These are phyloP conservation scores for Pelochelys cantorii DNA, from an alignment of 2,797 vertebrate species.

Conservation along the genomic window DNA sequence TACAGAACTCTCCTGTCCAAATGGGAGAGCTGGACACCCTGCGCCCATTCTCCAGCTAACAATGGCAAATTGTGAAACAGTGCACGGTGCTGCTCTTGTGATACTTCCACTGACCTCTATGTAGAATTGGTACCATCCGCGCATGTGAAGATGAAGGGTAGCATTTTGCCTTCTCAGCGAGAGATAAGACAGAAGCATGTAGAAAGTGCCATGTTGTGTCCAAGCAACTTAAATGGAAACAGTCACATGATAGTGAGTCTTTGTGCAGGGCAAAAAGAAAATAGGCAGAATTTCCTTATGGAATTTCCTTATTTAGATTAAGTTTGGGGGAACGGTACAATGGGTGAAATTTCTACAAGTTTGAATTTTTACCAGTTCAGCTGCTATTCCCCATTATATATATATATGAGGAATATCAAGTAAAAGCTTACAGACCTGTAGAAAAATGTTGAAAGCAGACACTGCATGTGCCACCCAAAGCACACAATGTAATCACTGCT, in stretches of 20 bases:
- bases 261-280: background rate
- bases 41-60: background rate
- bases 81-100: background rate
- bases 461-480: background rate
- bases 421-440: background rate
- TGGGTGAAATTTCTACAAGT: background rate
- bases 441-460: background rate
- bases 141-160: background rate
- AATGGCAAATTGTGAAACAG: background rate
- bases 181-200: background rate
- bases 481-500: background rate
- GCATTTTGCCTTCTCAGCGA: background rate
- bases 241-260: too few species aligned
- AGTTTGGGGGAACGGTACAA: background rate
- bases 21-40: background rate
- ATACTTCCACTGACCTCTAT: background rate
- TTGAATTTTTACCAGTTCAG: background rate
- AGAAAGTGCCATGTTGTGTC: background rate
- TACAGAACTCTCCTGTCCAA: background rate
- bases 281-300: background rate
- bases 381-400: background rate
- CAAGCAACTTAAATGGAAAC: background rate
- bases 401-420: background rate
- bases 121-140: background rate
- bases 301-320: background rate